Conservation (phyloP, 2,113 vertebrate genomes). For the Peucedramus taeniatus region DNA sequence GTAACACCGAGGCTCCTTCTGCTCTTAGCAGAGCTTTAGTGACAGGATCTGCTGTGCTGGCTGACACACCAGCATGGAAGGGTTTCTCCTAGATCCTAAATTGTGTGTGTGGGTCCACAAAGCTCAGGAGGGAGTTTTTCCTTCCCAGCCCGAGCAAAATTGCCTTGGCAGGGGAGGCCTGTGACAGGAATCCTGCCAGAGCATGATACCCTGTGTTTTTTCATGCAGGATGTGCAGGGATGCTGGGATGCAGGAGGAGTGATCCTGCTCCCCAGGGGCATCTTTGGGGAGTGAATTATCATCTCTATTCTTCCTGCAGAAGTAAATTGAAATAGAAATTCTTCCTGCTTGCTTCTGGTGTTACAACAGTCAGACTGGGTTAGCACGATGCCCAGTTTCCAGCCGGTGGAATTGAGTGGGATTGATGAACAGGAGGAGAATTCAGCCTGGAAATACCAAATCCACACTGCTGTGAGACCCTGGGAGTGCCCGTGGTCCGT, state of each 20-base stretch:
- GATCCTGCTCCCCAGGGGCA: neutral
- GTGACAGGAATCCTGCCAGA: neutral
- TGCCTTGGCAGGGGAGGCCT: neutral
- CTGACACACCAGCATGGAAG: neutral
- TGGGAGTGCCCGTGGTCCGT: rapidly evolving
- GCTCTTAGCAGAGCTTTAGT: neutral
- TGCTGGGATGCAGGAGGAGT: neutral
- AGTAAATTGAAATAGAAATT: neutral
- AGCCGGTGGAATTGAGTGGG: neutral
- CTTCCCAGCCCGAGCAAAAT: neutral
- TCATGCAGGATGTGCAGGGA: rapidly evolving
- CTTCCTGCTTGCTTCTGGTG: neutral
- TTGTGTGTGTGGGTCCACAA: neutral
- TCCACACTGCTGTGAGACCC: neutral
- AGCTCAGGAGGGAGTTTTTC: neutral
- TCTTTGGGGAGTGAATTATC: neutral
- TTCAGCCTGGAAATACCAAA: neutral
- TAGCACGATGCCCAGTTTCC: neutral
- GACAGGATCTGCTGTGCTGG: neutral
- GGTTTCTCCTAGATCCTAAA: constrained; percentile 22
- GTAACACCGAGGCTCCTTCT: rapidly evolving
- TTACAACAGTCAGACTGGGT: neutral
- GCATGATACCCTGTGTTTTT: neutral
- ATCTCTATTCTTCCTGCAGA: neutral
- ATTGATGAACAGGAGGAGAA: neutral